Conservation (phyloP, 2,888 invertebrate species). For the Aquatica leii region DNA sequence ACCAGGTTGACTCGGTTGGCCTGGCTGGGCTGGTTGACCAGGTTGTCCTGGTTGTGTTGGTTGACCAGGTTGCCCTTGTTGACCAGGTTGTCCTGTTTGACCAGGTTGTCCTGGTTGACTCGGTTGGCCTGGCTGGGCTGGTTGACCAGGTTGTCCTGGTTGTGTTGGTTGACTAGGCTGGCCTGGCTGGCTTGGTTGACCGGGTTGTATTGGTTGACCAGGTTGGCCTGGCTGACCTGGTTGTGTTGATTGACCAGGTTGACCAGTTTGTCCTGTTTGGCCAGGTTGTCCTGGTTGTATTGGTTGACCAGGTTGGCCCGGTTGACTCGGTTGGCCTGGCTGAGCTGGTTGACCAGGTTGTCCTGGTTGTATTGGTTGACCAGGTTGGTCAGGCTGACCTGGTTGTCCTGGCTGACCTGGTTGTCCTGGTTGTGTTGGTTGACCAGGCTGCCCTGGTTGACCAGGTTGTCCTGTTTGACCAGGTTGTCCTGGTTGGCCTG, state of each 20-base stretch:
- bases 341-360: constrained; percentile 33
- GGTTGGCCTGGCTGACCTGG: constrained; percentile 25
- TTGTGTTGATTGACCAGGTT: constrained; percentile 26
- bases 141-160: constrained; percentile 23
- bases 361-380: constrained; percentile 33
- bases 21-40: constrained; percentile 3
- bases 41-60: constrained; percentile 8
- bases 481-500: constrained; percentile 37
- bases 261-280: constrained; percentile 26
- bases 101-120: constrained; percentile 20
- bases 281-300: constrained; percentile 31
- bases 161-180: constrained; percentile 33
- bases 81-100: constrained; percentile 30
- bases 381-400: constrained; percentile 21
- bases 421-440: constrained; percentile 38
- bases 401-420: constrained; percentile 37
- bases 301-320: constrained; percentile 28
- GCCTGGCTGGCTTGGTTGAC: constrained; percentile 54
- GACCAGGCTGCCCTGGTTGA: constrained; percentile 32
- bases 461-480: constrained; percentile 36
- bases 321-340: constrained; percentile 33
- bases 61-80: constrained; percentile 25
- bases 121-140: constrained; percentile 23
- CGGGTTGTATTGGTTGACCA: constrained; percentile 66
- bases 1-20: neutral